Percentiles rank a stretch among this genome's conserved stretches.
phyloP scores from a whole-genome alignment of 2,797 vertebrate species.

The Carapus acus region DNA sequence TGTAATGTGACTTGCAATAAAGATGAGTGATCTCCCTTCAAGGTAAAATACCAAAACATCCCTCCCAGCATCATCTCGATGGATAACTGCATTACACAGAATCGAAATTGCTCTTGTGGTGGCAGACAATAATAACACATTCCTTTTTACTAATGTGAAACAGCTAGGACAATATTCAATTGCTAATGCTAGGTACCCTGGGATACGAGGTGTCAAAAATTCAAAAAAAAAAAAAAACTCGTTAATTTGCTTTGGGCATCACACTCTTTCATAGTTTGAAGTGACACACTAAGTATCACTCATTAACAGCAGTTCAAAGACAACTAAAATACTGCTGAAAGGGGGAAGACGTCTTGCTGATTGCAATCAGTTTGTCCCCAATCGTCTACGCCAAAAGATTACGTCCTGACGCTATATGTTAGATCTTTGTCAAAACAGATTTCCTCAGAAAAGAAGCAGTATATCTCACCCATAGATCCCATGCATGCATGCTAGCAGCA shows the following conservation, averaged over 20 bases:
- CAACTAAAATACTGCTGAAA: not conserved
- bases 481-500: too few species aligned
- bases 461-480: too few species aligned
- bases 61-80: slow-evolving; percentile 30
- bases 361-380: too few species aligned
- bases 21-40: slow-evolving; percentile 20
- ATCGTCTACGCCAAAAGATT: too few species aligned
- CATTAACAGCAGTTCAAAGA: not conserved
- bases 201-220: slow-evolving; percentile 33
- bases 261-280: slow-evolving; percentile 14
- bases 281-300: slow-evolving; percentile 13
- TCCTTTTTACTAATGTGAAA: slow-evolving; percentile 29
- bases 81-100: slow-evolving; percentile 39
- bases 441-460: too few species aligned
- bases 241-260: slow-evolving; percentile 30
- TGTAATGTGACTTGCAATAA: slow-evolving; percentile 25
- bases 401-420: too few species aligned
- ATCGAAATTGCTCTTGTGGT: slow-evolving; percentile 41
- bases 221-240: too few species aligned
- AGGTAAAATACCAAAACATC: slow-evolving; percentile 22
- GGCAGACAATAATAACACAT: slow-evolving; percentile 27
- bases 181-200: slow-evolving; percentile 33
- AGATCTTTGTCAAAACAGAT: too few species aligned
- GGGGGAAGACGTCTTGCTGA: too few species aligned
- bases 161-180: slow-evolving; percentile 47